Evolutionary conservation across 2,113 vertebrate genomes (phyloP).

Genomic region (Cacatua alba): DNA sequence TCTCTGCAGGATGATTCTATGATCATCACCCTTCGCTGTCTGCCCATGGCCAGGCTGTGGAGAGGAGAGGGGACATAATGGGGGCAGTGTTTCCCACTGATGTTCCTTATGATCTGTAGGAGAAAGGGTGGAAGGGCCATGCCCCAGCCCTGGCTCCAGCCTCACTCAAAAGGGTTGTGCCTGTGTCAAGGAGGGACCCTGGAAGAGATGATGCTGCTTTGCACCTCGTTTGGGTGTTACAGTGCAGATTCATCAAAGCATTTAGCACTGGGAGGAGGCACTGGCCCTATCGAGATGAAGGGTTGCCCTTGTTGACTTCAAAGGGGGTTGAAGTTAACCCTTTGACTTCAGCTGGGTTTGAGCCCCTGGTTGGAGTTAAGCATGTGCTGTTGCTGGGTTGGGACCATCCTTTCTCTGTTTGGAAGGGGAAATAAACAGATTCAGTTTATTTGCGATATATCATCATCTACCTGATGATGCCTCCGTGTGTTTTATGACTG

Average conservation of each 20-base stretch:
- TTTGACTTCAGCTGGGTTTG: neutral
- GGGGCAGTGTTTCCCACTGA: neutral
- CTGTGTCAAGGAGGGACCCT: neutral
- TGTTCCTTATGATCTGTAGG: neutral
- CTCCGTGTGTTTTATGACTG: neutral
- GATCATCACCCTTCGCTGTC: fast-evolving
- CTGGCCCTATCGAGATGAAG: neutral
- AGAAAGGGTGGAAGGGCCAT: neutral
- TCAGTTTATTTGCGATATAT: neutral
- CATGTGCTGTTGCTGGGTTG: neutral
- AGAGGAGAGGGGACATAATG: neutral
- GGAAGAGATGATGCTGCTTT: neutral
- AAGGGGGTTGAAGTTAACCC: constrained; percentile 9
- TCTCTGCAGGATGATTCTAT: neutral
- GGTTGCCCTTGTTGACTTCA: neutral
- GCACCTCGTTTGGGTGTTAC: neutral
- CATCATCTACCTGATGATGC: neutral
- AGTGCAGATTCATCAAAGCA: neutral
- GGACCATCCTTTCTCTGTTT: neutral
- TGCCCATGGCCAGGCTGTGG: neutral
- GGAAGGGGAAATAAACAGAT: neutral
- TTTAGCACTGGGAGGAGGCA: neutral
- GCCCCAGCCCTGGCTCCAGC: neutral
- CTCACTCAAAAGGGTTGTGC: neutral
- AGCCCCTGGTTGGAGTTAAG: neutral